phyloP scores from a whole-genome alignment of 2,113 vertebrate genomes.

The Lepus timidus region DNA sequence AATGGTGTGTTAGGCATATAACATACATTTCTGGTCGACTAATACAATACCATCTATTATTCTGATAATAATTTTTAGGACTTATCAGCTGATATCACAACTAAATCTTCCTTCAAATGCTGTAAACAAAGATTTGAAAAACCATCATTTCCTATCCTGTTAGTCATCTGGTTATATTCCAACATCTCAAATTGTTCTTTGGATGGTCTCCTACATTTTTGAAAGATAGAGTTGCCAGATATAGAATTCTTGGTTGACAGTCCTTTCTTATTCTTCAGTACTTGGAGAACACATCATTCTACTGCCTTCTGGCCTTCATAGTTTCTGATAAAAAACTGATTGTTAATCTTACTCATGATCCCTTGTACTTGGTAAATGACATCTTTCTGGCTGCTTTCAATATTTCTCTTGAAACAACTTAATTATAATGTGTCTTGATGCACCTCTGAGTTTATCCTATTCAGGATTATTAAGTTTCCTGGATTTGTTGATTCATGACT shows the following conservation, averaged over 20 bases:
- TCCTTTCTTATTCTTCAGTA: neutral
- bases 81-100: neutral
- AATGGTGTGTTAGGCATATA: neutral
- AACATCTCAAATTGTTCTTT: neutral
- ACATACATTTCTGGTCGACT: neutral
- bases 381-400: conserved; percentile 2
- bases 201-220: neutral
- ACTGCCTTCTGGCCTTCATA: neutral
- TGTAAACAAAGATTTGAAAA: conserved; percentile 35
- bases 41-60: neutral
- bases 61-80: neutral
- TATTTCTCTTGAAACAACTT: conserved; percentile 17
- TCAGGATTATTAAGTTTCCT: neutral
- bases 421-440: neutral
- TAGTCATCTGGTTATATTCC: neutral
- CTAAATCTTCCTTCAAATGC: neutral
- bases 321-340: neutral
- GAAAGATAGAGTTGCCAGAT: neutral
- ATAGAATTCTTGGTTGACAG: neutral
- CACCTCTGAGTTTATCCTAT: neutral
- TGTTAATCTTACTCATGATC: neutral
- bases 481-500: neutral
- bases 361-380: neutral
- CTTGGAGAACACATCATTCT: neutral
- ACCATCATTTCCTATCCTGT: neutral